These are phyloP conservation scores for Pipistrellus nathusii DNA, from an alignment of 2,797 vertebrate genomes.

Conservation along the genomic window DNA sequence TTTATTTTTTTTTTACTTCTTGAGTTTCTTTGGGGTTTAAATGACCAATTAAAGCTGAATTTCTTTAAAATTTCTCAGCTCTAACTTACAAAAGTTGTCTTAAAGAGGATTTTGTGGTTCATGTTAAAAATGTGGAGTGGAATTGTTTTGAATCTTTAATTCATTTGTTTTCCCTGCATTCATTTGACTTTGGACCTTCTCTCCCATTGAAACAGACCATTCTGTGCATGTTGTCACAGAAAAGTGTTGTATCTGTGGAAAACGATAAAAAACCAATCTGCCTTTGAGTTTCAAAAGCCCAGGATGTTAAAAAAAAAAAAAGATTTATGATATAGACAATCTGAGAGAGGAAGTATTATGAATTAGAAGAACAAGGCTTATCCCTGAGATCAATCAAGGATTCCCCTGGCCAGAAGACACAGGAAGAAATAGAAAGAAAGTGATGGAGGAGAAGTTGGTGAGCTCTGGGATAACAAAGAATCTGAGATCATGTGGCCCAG, in stretches of 20 bases:
- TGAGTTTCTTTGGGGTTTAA: neutral
- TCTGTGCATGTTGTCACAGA: neutral
- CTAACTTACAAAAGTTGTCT: neutral
- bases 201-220: neutral
- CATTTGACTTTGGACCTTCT: neutral
- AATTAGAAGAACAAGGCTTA: neutral
- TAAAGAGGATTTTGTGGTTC: constrained; percentile 12
- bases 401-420: neutral
- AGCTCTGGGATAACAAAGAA: neutral
- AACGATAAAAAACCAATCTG: neutral
- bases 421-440: neutral
- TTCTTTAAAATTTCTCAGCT: neutral
- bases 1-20: neutral
- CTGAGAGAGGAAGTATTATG: neutral
- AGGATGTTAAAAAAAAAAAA: neutral
- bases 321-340: neutral
- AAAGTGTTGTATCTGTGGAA: constrained; percentile 21
- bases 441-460: neutral
- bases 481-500: neutral
- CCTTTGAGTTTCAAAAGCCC: constrained; percentile 1
- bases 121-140: neutral
- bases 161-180: neutral
- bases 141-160: constrained; percentile 7
- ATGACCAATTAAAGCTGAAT: neutral
- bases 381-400: neutral